Conservation (phyloP, 2,888 invertebrate genomes). For the Stenichneumon culpator region DNA sequence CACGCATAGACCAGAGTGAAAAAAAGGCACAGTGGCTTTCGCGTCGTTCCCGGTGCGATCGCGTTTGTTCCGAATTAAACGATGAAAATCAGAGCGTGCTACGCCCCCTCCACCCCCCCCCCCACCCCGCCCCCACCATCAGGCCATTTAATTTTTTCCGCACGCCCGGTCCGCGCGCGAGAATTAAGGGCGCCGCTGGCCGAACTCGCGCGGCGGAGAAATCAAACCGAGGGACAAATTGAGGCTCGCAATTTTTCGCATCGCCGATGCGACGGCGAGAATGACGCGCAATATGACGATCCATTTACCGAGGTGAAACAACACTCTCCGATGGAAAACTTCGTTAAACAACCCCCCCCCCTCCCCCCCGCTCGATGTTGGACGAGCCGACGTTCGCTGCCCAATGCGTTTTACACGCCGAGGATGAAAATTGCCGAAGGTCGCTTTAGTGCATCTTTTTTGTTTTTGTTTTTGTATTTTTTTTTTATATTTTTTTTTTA, state of each 20-base stretch:
- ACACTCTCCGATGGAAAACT: no score
- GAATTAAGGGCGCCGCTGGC: constrained; percentile 68
- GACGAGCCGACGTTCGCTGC: no score
- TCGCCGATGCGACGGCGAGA: no score
- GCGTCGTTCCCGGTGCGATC: neutral
- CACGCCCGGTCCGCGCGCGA: neutral
- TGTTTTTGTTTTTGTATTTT: constrained; percentile 13
- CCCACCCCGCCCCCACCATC: neutral
- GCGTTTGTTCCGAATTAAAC: constrained; percentile 71
- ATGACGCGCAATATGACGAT: no score
- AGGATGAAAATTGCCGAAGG: no score
- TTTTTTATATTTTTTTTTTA: constrained; percentile 4
- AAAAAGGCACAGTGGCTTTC: neutral
- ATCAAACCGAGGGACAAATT: constrained; percentile 70
- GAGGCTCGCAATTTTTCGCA: constrained; percentile 1
- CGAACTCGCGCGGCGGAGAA: constrained; percentile 35
- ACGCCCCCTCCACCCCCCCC: neutral
- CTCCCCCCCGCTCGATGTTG: no score
- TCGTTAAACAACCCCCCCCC: no score
- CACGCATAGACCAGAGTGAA: neutral
- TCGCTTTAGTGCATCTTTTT: no score
- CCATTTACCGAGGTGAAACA: no score
- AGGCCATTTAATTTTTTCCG: constrained; percentile 7
- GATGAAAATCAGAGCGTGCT: constrained; percentile 41
- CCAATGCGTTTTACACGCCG: neutral